phyloP scores from a whole-genome alignment of 2,113 vertebrate species.

The Syngnathus scovelli region DNA sequence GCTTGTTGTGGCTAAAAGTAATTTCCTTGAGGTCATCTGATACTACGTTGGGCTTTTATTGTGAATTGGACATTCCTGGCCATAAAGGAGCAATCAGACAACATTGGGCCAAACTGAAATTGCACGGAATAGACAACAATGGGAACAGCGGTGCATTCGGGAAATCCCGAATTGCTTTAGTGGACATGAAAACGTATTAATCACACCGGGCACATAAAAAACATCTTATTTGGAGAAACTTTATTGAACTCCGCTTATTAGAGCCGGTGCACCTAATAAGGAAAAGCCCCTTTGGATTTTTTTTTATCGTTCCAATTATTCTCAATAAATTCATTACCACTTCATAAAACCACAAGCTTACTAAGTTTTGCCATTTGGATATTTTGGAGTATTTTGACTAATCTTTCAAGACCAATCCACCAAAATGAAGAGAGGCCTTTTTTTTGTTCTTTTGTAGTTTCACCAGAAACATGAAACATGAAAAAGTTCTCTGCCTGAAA shows the following conservation, averaged over 20 bases:
- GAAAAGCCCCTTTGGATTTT: too few relatives aligned
- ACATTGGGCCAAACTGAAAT: background rate
- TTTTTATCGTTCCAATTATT: background rate
- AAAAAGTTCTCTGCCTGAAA: too few relatives aligned
- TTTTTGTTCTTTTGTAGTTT: too few relatives aligned
- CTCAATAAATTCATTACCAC: background rate
- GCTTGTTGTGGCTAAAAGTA: constrained; percentile 61
- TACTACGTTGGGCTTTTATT: constrained; percentile 50
- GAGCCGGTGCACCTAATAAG: too few relatives aligned
- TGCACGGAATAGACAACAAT: background rate
- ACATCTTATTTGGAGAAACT: background rate
- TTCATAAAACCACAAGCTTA: background rate
- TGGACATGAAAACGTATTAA: background rate
- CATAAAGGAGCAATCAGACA: constrained; percentile 56
- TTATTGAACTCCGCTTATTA: background rate
- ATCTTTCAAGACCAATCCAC: too few relatives aligned
- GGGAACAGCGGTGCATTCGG: background rate
- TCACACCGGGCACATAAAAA: background rate
- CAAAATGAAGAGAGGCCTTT: too few relatives aligned
- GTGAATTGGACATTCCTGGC: constrained; percentile 47
- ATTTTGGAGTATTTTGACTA: too few relatives aligned
- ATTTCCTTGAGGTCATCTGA: constrained; percentile 55
- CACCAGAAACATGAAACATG: too few relatives aligned
- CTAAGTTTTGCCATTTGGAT: background rate
- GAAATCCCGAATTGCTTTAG: background rate